phyloP scores from a whole-genome alignment of 2,113 vertebrate species.

The Crotophaga sulcirostris region DNA sequence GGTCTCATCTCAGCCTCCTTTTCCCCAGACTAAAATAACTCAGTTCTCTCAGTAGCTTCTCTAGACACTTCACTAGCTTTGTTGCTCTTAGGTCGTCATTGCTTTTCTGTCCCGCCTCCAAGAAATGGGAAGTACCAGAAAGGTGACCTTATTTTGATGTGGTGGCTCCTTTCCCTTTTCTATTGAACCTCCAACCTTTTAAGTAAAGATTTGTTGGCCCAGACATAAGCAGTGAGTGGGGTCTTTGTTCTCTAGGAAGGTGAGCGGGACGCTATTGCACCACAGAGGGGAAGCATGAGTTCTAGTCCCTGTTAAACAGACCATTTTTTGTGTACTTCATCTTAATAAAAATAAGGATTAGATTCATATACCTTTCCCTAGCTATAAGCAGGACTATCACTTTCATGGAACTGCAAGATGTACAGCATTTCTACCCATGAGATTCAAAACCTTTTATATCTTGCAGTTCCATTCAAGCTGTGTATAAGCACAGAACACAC shows the following conservation, averaged over 20 bases:
- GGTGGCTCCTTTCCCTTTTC: not conserved
- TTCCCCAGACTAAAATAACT: fast-evolving
- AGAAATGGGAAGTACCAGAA: not conserved
- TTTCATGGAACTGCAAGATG: not conserved
- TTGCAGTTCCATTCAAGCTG: not conserved
- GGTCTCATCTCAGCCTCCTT: not conserved
- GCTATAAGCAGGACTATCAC: not conserved
- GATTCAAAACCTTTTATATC: not conserved
- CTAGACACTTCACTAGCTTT: not conserved
- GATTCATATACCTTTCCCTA: not conserved
- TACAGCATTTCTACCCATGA: not conserved
- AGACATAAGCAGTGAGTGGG: not conserved
- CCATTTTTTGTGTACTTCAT: not conserved
- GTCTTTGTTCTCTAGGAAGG: not conserved
- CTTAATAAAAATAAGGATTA: not conserved
- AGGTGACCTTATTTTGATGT: not conserved
- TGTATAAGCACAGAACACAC: not conserved
- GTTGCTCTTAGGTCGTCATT: not conserved
- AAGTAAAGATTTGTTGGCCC: not conserved
- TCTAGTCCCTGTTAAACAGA: not conserved
- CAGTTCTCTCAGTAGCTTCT: fast-evolving
- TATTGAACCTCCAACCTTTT: not conserved
- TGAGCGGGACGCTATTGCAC: not conserved
- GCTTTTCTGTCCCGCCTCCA: not conserved
- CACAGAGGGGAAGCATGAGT: not conserved